Conservation (phyloP, 2,113 vertebrate genomes). For the Enhydra lutris region DNA sequence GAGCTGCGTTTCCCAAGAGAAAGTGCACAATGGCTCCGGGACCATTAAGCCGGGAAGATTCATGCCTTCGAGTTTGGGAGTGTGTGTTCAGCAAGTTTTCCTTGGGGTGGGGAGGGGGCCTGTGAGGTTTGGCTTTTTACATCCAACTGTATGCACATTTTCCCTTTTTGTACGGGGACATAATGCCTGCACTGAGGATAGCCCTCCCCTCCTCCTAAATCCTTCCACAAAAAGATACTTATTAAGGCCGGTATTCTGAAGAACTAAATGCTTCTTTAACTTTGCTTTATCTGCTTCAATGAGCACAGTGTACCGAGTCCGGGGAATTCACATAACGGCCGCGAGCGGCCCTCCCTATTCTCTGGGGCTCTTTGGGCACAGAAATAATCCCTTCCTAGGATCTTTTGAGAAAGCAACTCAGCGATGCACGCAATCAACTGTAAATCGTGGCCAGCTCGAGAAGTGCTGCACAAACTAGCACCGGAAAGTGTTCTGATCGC, state of each 20-base stretch:
- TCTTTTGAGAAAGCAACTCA: slow-evolving; percentile 73
- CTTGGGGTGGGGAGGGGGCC: neutral
- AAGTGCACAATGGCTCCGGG: slow-evolving; percentile 51
- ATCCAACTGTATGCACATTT: neutral
- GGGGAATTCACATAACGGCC: slow-evolving; percentile 72
- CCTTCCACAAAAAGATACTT: slow-evolving; percentile 68
- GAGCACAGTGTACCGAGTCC: slow-evolving; percentile 75
- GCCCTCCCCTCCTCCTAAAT: neutral
- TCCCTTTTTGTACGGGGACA: slow-evolving; percentile 58
- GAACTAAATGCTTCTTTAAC: slow-evolving; percentile 81
- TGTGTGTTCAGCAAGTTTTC: neutral
- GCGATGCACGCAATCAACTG: slow-evolving; percentile 76
- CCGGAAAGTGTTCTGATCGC: slow-evolving; percentile 9
- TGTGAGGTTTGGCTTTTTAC: slow-evolving; percentile 52
- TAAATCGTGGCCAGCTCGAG: slow-evolving; percentile 76
- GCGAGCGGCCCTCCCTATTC: slow-evolving; percentile 65
- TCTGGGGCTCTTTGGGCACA: slow-evolving; percentile 77
- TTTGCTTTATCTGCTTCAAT: slow-evolving; percentile 82
- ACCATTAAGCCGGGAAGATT: slow-evolving; percentile 33
- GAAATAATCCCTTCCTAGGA: slow-evolving; percentile 80
- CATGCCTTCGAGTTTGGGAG: slow-evolving; percentile 1
- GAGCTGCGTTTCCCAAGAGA: slow-evolving; percentile 49
- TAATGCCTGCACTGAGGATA: neutral
- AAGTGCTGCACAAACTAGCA: slow-evolving; percentile 63
- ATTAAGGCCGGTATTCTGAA: slow-evolving; percentile 76